Evolutionary conservation across 2,797 vertebrate species (phyloP), one percentile per base, ranked within the genome.

Genomic region (Sebastes kiyomatsui): DNA sequence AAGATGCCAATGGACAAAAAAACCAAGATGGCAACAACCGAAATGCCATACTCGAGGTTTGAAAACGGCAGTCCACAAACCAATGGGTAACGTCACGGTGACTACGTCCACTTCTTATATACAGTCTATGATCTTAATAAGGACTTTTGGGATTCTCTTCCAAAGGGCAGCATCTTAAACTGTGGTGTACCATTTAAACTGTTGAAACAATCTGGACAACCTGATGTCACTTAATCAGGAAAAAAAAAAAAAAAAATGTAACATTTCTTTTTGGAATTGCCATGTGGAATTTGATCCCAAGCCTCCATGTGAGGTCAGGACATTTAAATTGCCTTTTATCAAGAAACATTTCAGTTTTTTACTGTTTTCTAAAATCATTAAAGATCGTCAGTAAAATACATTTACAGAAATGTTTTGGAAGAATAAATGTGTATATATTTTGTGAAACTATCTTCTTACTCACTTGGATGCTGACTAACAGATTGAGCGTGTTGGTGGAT

Each of bases 401-500:
- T 65, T 72, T 28, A 7, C 7, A 64, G 2, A 22, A 2, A 64
- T 67, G 25, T 72, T 59, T 23, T 30, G 14, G 25, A 49, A n/a
- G 35, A 68, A 23, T 5, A 38, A 2, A 46, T 25, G 23, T 25
- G 20, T 30, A 27, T 66, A 25, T 7, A 72, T 73, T 32, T 60
- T 18, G 58, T 33, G 8, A 67, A 64, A 65, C 25, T 3, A 16
- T 13, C 20, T 67, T 42, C 59, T 60, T 58, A 32, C 38, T 58
- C 32, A 23, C 42, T 22, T 42, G 55, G n/a, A 79, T 7, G 14
- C 35, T 61, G 62, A 73, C 58, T 59, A 33, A 77, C 25, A 55
- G 42, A 56, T 25, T 2, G 27, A 52, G 59, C 55, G n/a, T 56
- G 72, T 14, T 67, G 22, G 69, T 68, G 75, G 58, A 90, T 84